Conservation (phyloP, 2,113 vertebrate species). For the Chloropsis hardwickii region DNA sequence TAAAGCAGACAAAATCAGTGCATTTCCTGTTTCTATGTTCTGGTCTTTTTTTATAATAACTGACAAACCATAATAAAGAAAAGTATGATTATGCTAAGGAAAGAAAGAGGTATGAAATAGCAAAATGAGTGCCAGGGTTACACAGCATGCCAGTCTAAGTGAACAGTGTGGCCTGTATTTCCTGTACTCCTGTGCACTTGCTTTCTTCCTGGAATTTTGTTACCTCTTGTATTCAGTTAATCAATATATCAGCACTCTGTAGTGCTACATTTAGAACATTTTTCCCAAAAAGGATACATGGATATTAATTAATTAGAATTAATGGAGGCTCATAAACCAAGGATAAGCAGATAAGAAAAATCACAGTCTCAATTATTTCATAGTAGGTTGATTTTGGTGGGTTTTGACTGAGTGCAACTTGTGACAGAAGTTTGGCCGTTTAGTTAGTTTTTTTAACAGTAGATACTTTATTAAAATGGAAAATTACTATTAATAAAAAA, state of each 20-base stretch:
- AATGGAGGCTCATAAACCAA: background rate
- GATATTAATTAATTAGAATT: background rate
- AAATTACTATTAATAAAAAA: background rate
- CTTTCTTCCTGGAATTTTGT: background rate
- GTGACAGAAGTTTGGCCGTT: background rate
- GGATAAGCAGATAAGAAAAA: background rate
- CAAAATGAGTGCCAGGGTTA: background rate
- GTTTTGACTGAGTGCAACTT: background rate
- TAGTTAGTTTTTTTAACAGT: background rate
- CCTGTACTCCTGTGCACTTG: accelerated
- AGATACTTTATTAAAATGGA: background rate
- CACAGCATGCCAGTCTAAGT: accelerated
- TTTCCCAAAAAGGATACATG: background rate
- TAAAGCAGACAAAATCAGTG: background rate
- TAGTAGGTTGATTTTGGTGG: background rate
- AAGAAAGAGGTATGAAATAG: background rate
- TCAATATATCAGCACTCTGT: background rate
- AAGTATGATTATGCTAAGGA: background rate
- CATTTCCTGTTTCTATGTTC: background rate
- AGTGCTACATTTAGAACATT: background rate
- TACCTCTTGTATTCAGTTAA: background rate
- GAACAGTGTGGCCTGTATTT: background rate
- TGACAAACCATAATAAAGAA: background rate
- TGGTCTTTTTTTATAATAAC: background rate
- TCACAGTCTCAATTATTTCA: background rate